Evolutionary conservation across 2,888 invertebrate genomes (phyloP), one percentile per base, ranked within the genome.

Genomic region (Glyphotaelius pellucidus): DNA sequence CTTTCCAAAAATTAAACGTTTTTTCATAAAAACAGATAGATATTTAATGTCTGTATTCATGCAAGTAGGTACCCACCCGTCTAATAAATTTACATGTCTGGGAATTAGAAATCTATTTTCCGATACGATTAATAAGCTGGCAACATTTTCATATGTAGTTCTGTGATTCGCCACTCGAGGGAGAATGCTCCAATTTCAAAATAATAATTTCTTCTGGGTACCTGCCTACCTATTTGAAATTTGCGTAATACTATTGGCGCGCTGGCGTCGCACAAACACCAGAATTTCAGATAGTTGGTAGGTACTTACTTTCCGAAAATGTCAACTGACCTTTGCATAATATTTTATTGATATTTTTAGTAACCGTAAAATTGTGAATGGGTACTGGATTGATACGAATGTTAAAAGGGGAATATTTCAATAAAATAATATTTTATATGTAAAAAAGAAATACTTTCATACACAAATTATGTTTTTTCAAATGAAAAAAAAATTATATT

Each of bases 101-200:
- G 25, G 25, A 67, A n/a, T n/a, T 25, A n/a, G 67, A 25, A 67
- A n/a, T 67, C n/a, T 67, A 83, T 83, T 83, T 86, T 7, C 47
- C 86, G 42, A 42, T 42, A 47, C 47, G 30, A 12, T 67, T 67
- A 67, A n/a, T 42, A 38, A 47, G n/a, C 15, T 86, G 86, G 86
- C 86, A 86, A 86, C 42, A 86, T 42, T n/a, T 30, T 67, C 7
- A 9, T 7, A 9, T n/a, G 38, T 86, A 86, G 86, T 86, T 42
- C 86, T 14, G 25, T 25, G 30, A 47, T n/a, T 30, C 86, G 15
- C 38, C 86, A 42, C 86, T 30, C 0, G 86, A 25, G 42, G 86
- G 86, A 42, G 30, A 35, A 42, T 86, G 86, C 42, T 86, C 86
- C 31, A 86, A 86, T 86, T 86, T 86, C 86, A 15, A 42, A 86